Evolutionary conservation across 2,113 vertebrate genomes (phyloP).

Genomic region (Heterotilapia buettikoferi): DNA sequence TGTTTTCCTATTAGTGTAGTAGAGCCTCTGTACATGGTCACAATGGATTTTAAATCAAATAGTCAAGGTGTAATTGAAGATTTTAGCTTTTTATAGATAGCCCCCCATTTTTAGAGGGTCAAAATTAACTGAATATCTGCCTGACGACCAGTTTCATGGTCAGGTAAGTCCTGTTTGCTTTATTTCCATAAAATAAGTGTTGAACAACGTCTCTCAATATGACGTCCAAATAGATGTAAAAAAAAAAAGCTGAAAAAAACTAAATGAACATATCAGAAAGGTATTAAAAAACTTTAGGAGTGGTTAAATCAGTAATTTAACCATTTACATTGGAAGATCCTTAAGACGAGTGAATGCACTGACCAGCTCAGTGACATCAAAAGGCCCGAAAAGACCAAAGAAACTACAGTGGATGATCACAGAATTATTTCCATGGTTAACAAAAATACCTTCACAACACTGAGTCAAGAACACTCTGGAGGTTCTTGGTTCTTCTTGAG

Average conservation of each 20-base stretch:
- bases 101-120: not conserved
- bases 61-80: not conserved
- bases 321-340: not conserved
- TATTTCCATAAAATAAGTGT: not conserved
- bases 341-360: not conserved
- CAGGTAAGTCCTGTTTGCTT: not conserved
- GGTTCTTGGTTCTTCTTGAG: not conserved
- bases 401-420: not conserved
- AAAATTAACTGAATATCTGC: not conserved
- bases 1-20: not conserved
- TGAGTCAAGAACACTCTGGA: accelerated
- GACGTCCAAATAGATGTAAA: accelerated
- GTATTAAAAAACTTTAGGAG: not conserved
- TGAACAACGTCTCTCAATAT: not conserved
- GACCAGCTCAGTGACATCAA: not conserved
- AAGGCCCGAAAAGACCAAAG: not conserved
- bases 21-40: not conserved
- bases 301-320: not conserved
- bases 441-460: not conserved
- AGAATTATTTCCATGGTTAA: not conserved
- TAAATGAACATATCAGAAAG: not conserved
- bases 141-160: not conserved
- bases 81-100: not conserved
- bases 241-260: not conserved
- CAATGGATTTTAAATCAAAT: not conserved